phyloP scores from a whole-genome alignment of 2,113 vertebrate species.

The Mixornis gularis region DNA sequence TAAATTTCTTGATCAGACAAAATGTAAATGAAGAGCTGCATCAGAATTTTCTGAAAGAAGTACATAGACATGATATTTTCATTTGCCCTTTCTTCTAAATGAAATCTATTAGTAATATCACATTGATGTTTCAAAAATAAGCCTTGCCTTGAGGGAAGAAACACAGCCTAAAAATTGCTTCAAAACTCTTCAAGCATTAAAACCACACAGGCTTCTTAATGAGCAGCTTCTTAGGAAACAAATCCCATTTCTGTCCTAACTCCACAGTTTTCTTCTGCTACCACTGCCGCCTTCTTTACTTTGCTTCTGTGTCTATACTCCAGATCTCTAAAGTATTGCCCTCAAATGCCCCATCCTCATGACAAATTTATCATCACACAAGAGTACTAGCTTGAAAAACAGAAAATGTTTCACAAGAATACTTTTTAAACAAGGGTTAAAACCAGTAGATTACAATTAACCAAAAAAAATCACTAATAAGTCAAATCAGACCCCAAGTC shows the following conservation, averaged over 20 bases:
- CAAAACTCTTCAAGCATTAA: slow-evolving; percentile 9
- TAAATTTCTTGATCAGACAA: background rate
- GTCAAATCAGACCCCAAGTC: background rate
- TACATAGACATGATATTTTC: background rate
- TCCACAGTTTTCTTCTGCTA: background rate
- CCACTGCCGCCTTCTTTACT: background rate
- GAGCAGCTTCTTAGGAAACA: background rate
- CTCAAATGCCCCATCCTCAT: background rate
- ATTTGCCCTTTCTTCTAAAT: background rate
- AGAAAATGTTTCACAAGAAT: background rate
- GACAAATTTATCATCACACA: background rate
- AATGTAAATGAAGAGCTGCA: background rate
- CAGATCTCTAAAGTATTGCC: background rate
- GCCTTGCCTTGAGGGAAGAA: slow-evolving; percentile 14
- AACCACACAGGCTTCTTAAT: background rate
- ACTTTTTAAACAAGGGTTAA: background rate
- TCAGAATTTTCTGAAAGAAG: slow-evolving; percentile 11
- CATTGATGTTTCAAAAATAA: slow-evolving; percentile 31
- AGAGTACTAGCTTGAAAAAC: background rate
- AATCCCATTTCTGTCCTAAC: background rate
- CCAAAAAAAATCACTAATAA: background rate
- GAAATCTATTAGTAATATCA: slow-evolving; percentile 34
- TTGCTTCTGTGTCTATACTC: background rate
- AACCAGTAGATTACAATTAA: background rate
- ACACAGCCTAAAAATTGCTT: slow-evolving; percentile 14